Evolutionary conservation across 2,888 invertebrate species (phyloP), one percentile per base, ranked within the genome.

Genomic region (Noctua comes): DNA sequence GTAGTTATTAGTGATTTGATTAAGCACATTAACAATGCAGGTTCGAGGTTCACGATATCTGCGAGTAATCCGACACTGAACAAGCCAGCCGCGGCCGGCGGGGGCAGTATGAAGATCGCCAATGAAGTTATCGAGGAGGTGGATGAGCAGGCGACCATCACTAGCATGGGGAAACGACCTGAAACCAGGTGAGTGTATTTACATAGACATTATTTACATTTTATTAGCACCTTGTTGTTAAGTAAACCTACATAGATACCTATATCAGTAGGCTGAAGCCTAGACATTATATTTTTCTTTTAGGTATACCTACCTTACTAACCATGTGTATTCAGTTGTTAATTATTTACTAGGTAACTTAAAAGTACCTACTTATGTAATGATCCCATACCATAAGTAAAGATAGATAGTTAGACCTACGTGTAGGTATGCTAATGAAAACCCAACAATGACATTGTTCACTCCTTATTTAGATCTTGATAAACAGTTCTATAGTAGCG

Each of bases 141-240:
- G 1, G 98, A 98, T 91, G 98, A 98, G 91, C 98, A 98, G 93
- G 97, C 97, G 90, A 98, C 98, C 18, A 98, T 98, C 80, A 98
- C 98, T 10, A 98, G 98, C 68, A 97, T 97, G 95, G 97, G 97
- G 59, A 94, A 89, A 94, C 96, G 91, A 93, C 97, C 95, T 1
- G 96, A 92, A 92, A 94, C 73, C 93, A 97, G 93, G 96, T 97
- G 10, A 70, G 21, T 75, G 31, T 71, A 48, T 24, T n/a, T 57
- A n/a, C 31, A 79, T 27, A 46, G 8, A 71, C 24, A 54, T 65
- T 51, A 57, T 73, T 72, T 51, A 62, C 6, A 54, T 66, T 75
- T 75, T 21, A 54, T 75, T 65, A 71, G 48, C 46, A 79, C 27
- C 46, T 72, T 4, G 11, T 51, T 70, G 8, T 51, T n/a, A 18